Base-by-base conservation (phyloP, 2,113 vertebrate species). In the Marcusenius ussheri region DNA sequence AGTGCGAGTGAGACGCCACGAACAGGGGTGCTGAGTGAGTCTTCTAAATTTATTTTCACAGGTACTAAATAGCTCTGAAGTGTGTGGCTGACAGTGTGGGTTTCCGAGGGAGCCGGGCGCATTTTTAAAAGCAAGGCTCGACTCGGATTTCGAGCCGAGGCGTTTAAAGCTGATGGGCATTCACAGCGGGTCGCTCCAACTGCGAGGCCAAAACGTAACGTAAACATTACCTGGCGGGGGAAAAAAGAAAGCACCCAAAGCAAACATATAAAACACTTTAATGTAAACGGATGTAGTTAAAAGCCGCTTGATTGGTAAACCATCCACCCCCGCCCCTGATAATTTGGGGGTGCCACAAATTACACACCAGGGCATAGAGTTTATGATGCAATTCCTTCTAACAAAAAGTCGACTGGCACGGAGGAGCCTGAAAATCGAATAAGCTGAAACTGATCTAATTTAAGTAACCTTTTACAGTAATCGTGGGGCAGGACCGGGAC, bases 11-110 rank as follows among this genome's bases (percentile, higher is more conserved):
- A 50, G 21, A 35, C 24, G 89, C 47, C 31, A 35, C 47, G 6
- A 85, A 85, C 91, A 92, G 92, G 91, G 74, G 88, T 90, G 88
- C 93, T 58, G 93, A 93, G 93, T 92, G 91, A 93, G 92, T 93
- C 83, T 91, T 88, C 88, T 89, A 87, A 95, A 95, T 96, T 96
- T 96, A 95, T 96, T 96, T 96, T 96, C 93, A 94, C 93, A 92
- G 93, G 93, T 91, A 88, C 86, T 90, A 49, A 92, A 46, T 58
- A 92, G 92, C 91, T 93, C 92, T 93, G 94, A 95, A 93, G 95
- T 94, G 94, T 94, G 93, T 91, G 93, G 92, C 92, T 94, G 93
- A 94, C 93, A 91, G 93, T 89, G 95, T 89, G 95, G 93, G 94
- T 93, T 89, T 88, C 92, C 92, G 89, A 93, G 91, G 91, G 92